These are phyloP conservation scores for Erinaceus europaeus DNA, from an alignment of 2,113 vertebrate genomes.

Conservation along the genomic window DNA sequence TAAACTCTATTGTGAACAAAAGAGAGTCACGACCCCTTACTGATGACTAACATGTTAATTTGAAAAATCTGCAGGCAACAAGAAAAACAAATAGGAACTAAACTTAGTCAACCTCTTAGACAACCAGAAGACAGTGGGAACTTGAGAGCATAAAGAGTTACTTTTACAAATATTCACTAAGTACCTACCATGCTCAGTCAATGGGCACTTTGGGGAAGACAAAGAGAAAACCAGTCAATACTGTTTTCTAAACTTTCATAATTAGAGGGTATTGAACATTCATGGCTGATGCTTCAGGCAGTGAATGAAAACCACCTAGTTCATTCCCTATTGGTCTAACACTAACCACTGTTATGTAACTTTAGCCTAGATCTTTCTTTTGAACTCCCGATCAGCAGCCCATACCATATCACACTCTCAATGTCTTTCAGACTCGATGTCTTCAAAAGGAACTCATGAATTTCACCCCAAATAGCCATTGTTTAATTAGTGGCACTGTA, in stretches of 20 bases:
- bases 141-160: not conserved
- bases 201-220: not conserved
- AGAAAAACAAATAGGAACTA: slow-evolving; percentile 33
- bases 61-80: slow-evolving; percentile 37
- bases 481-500: not conserved
- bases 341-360: too few relatives aligned
- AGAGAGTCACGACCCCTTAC: not conserved
- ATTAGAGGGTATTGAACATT: not conserved
- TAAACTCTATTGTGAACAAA: slow-evolving; percentile 13
- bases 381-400: not conserved
- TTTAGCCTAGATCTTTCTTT: not conserved
- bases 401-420: not conserved
- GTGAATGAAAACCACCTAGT: not conserved
- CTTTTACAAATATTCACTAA: not conserved
- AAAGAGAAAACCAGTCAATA: not conserved
- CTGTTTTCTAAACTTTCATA: not conserved
- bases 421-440: not conserved
- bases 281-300: not conserved
- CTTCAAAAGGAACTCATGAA: not conserved
- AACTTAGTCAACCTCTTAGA: slow-evolving; percentile 17
- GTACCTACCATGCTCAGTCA: not conserved
- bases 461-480: not conserved
- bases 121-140: not conserved
- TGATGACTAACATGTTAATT: slow-evolving; percentile 54
- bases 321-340: not conserved